Conservation (phyloP, 1,140 invertebrate genomes). For the Lepidotrigona ventralis region DNA sequence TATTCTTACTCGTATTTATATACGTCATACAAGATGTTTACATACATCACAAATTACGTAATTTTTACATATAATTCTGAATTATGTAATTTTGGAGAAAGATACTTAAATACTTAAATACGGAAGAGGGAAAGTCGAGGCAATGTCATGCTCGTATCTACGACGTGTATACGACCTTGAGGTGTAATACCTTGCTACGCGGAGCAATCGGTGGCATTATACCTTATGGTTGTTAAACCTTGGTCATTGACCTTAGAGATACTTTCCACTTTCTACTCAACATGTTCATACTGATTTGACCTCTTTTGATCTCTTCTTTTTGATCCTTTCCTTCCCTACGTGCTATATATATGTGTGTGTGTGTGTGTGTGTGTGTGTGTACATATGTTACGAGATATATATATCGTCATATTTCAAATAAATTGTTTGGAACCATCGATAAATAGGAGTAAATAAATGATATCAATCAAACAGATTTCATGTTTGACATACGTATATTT, state of each 20-base stretch:
- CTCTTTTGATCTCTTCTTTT: slow-evolving; percentile 8
- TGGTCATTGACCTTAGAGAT: slow-evolving; percentile 47
- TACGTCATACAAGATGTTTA: too few relatives aligned
- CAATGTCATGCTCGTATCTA: slow-evolving; percentile 6
- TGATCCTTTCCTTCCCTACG: neutral
- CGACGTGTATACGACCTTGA: slow-evolving; percentile 27
- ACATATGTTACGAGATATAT: neutral
- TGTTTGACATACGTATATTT: neutral
- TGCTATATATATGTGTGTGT: neutral
- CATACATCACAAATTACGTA: too few relatives aligned
- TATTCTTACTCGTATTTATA: neutral
- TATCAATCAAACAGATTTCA: neutral
- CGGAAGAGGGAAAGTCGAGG: slow-evolving; percentile 33
- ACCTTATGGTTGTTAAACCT: slow-evolving; percentile 35
- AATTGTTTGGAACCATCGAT: neutral
- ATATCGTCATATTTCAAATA: neutral
- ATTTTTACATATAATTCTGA: neutral
- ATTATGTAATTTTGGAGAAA: slow-evolving; percentile 14
- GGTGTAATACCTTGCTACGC: slow-evolving; percentile 13
- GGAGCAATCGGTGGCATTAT: slow-evolving; percentile 26
- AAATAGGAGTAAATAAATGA: neutral
- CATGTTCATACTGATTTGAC: neutral
- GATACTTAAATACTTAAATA: neutral
- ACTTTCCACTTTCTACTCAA: slow-evolving; percentile 50
- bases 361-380: too few relatives aligned